phyloP scores from a whole-genome alignment of 2,797 vertebrate genomes.

The Oreochromis mossambicus region DNA sequence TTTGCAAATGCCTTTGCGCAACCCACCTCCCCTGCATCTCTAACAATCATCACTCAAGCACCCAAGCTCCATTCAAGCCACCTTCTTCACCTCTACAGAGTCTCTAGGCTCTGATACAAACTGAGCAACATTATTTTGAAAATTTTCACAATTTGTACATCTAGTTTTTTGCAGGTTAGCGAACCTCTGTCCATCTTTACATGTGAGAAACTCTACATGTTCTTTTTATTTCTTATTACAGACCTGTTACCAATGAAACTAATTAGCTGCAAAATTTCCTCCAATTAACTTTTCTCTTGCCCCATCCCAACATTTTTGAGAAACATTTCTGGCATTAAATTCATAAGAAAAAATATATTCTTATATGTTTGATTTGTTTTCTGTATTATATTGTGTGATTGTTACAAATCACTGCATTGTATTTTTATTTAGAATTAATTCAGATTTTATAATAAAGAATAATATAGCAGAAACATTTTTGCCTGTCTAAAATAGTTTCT shows the following conservation, averaged over 20 bases:
- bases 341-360: background rate
- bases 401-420: background rate
- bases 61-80: background rate
- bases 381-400: fast-evolving
- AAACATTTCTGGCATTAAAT: background rate
- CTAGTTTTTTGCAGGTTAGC: background rate
- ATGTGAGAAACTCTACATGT: fast-evolving
- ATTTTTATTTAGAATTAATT: background rate
- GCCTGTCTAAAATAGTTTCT: background rate
- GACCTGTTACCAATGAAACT: background rate
- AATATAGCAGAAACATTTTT: background rate
- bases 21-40: background rate
- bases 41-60: fast-evolving
- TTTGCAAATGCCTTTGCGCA: background rate
- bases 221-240: background rate
- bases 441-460: background rate
- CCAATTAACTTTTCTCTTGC: background rate
- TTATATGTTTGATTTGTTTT: background rate
- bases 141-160: fast-evolving
- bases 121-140: background rate
- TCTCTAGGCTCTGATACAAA: background rate
- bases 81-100: background rate
- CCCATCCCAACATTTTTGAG: background rate
- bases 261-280: fast-evolving
- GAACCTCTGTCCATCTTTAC: background rate